Conservation (phyloP, 2,888 invertebrate genomes). For the Deroplatys truncata region DNA sequence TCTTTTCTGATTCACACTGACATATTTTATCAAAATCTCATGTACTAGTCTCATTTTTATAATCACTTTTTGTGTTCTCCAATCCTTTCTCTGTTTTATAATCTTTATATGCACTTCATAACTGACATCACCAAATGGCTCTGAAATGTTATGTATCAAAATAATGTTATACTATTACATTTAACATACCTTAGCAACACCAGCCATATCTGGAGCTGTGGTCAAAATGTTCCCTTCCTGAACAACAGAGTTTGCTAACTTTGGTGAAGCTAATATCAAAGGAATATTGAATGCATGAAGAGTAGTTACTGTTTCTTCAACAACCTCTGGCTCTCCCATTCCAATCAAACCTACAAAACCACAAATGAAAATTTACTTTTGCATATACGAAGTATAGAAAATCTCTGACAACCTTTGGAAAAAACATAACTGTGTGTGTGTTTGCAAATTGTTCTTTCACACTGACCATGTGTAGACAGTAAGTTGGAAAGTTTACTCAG, state of each 20-base stretch:
- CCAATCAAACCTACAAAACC: constrained; percentile 30
- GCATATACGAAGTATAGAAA: too few relatives aligned
- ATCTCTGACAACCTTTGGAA: neutral
- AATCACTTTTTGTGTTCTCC: too few relatives aligned
- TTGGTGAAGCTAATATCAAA: constrained; percentile 33
- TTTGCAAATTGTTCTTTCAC: too few relatives aligned
- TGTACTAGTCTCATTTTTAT: too few relatives aligned
- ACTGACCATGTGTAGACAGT: too few relatives aligned
- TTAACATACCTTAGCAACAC: constrained; percentile 35
- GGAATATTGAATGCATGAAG: constrained; percentile 32
- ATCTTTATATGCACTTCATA: too few relatives aligned
- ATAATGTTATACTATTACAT: neutral
- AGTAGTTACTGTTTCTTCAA: constrained; percentile 29
- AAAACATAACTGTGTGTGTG: neutral
- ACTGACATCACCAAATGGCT: too few relatives aligned
- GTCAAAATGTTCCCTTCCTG: constrained; percentile 36
- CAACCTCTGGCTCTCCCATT: constrained; percentile 31
- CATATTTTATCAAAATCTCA: too few relatives aligned
- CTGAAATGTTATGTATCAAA: neutral
- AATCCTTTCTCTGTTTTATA: too few relatives aligned
- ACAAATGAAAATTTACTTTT: neutral
- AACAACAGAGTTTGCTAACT: constrained; percentile 29
- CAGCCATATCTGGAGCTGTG: constrained; percentile 37
- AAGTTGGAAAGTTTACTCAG: too few relatives aligned
- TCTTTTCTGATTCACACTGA: too few relatives aligned